Evolutionary conservation across 2,113 vertebrate species (phyloP).

Genomic region (Caloenas nicobarica): DNA sequence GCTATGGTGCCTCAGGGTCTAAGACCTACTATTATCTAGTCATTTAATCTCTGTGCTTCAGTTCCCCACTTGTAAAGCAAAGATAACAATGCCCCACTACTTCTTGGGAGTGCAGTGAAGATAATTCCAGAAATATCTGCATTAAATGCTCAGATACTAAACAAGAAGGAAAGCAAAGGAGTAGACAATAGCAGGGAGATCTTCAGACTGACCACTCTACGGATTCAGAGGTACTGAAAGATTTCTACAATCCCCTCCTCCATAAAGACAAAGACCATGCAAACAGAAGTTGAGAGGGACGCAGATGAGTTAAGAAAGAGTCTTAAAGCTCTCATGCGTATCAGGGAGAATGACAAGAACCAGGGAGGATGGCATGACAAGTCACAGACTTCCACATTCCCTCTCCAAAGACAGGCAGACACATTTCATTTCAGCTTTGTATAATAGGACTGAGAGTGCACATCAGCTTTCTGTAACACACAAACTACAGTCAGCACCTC

Average conservation of each 20-base stretch:
- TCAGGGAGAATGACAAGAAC: neutral
- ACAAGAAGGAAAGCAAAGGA: neutral
- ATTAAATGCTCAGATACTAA: neutral
- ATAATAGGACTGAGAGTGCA: neutral
- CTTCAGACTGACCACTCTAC: neutral
- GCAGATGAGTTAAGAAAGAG: neutral
- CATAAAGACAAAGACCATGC: neutral
- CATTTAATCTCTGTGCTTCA: neutral
- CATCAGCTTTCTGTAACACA: neutral
- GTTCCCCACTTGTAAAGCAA: neutral
- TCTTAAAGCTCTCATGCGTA: neutral
- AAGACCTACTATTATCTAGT: neutral
- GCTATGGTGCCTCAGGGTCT: neutral
- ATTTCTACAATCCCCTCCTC: neutral
- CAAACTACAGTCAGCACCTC: neutral
- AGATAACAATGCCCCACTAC: neutral
- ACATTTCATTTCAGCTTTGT: neutral
- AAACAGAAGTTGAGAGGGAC: neutral
- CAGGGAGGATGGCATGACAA: fast-evolving
- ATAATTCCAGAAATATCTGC: neutral
- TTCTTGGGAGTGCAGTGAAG: neutral
- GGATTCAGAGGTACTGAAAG: neutral
- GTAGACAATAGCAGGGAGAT: neutral
- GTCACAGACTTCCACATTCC: neutral
- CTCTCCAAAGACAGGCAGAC: neutral